These are phyloP conservation scores for Lepus oiostolus DNA, from an alignment of 2,797 vertebrate species.

Conservation along the genomic window DNA sequence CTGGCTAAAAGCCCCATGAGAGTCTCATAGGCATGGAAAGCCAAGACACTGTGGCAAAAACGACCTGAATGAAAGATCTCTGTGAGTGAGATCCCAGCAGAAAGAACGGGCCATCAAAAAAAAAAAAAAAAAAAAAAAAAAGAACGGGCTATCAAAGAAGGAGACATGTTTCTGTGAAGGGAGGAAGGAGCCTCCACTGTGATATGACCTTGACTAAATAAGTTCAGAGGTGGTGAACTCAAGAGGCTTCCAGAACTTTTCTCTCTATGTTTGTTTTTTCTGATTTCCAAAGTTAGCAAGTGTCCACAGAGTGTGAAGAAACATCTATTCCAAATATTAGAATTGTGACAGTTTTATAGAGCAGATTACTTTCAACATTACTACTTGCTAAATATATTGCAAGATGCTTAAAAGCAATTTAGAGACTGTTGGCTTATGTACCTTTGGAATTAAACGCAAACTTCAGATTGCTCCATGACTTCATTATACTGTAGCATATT, in stretches of 20 bases:
- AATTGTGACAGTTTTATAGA: background rate
- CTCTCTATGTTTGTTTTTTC: background rate
- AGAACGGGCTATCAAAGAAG: too few relatives aligned
- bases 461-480: background rate
- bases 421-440: background rate
- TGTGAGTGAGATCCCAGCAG: too few relatives aligned
- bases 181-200: too few relatives aligned
- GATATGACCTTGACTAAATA: too few relatives aligned
- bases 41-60: too few relatives aligned
- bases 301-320: background rate
- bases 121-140: too few relatives aligned
- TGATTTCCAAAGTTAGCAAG: background rate
- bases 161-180: too few relatives aligned
- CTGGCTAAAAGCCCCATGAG: too few relatives aligned
- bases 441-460: background rate
- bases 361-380: background rate
- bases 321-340: background rate
- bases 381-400: background rate
- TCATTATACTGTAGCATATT: background rate
- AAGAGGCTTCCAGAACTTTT: background rate
- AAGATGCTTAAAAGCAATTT: slow-evolving; percentile 3
- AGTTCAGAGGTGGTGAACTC: too few relatives aligned
- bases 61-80: too few relatives aligned
- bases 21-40: too few relatives aligned
- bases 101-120: too few relatives aligned